Conservation (phyloP, 2,888 invertebrate genomes). For the Pandemis corylana region DNA sequence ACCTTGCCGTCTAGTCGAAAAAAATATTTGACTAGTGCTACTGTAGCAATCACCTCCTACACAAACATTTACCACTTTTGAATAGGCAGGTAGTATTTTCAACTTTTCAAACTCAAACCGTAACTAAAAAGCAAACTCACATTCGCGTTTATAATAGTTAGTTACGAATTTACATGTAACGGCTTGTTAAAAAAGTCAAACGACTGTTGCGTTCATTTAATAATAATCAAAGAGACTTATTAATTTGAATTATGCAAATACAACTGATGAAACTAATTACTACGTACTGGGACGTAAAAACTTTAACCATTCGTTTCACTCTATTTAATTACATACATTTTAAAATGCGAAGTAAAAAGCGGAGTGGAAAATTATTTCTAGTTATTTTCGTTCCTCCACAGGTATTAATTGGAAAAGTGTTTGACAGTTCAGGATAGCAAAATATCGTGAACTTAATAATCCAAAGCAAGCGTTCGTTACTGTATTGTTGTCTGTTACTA, state of each 20-base stretch:
- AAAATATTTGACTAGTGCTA: no score
- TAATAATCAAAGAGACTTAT: neutral
- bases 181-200: no score
- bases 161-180: no score
- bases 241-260: neutral
- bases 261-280: neutral
- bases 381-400: neutral
- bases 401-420: neutral
- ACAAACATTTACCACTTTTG: no score
- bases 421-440: neutral
- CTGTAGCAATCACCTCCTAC: no score
- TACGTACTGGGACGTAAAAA: neutral
- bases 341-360: neutral
- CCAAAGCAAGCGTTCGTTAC: no score
- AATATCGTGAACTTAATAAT: neutral
- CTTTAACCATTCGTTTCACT: conserved; percentile 10
- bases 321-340: conserved; percentile 14
- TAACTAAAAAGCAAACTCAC: no score
- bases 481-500: no score
- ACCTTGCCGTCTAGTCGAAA: no score
- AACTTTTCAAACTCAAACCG: no score
- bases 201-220: neutral
- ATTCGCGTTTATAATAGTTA: no score
- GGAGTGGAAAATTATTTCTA: neutral
- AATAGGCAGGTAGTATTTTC: no score